phyloP scores from a whole-genome alignment of 2,888 invertebrate genomes.

The Tupiocoris notatus region DNA sequence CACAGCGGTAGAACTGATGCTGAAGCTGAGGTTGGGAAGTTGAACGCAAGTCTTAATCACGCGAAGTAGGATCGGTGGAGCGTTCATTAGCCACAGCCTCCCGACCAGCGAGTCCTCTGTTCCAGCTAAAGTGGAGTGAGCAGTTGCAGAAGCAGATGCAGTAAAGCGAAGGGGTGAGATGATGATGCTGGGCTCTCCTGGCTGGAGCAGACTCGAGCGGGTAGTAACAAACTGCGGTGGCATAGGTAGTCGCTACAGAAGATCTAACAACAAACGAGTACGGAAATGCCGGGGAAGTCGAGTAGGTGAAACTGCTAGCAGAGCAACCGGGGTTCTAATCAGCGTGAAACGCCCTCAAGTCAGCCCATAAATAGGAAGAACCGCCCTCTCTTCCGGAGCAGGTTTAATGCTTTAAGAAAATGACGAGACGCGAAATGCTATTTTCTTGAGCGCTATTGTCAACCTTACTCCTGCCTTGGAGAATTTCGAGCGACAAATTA shows the following conservation, averaged over 20 bases:
- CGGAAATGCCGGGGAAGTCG: too few species aligned
- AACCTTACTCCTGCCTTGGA: too few species aligned
- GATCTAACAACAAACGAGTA: background rate
- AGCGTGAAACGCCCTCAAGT: background rate
- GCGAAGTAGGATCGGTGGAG: background rate
- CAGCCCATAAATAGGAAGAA: background rate
- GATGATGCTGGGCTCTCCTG: background rate
- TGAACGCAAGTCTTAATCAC: background rate
- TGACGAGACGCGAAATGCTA: background rate
- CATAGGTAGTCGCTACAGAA: background rate
- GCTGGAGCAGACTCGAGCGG: too few species aligned
- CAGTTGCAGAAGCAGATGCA: too few species aligned
- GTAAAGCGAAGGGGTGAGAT: background rate
- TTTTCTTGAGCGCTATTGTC: too few species aligned
- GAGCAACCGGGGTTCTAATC: background rate
- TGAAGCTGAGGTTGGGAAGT: background rate
- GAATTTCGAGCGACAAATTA: too few species aligned
- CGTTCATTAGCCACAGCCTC: background rate
- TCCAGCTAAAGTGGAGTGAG: background rate
- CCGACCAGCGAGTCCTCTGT: background rate
- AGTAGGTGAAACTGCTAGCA: too few species aligned
- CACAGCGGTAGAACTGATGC: too few species aligned
- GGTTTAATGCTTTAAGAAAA: background rate
- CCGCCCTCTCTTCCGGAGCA: background rate
- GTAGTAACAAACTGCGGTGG: background rate